Evolutionary conservation across 2,797 vertebrate species (phyloP).

Genomic region (Falco columbarius): DNA sequence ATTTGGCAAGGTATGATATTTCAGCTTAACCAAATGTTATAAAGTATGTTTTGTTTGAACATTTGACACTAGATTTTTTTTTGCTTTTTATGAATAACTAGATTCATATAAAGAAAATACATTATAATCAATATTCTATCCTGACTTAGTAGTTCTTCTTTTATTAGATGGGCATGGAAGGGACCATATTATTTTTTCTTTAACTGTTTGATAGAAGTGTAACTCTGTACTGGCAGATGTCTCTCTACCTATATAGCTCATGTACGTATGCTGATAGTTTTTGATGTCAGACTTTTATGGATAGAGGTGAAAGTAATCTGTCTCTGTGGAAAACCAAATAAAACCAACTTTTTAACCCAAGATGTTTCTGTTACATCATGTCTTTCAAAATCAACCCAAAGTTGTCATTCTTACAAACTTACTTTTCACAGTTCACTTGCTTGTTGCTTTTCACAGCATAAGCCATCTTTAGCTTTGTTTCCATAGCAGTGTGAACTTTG

Average conservation of each 20-base stretch:
- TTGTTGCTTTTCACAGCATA: not conserved
- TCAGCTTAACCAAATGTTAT: not conserved
- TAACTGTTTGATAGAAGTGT: not conserved
- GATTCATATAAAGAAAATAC: not conserved
- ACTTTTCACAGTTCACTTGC: not conserved
- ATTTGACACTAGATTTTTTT: not conserved
- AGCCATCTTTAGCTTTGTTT: not conserved
- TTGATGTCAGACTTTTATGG: not conserved
- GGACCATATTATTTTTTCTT: not conserved
- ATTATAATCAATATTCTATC: not conserved
- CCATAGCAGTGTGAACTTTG: not conserved
- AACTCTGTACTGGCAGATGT: not conserved
- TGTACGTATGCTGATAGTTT: not conserved
- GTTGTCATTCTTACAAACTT: not conserved
- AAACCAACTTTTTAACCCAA: not conserved
- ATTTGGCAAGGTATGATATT: not conserved
- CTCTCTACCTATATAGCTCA: not conserved
- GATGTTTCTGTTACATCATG: not conserved
- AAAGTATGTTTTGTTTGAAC: conserved; percentile 5
- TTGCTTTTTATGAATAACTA: not conserved
- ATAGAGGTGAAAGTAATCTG: not conserved
- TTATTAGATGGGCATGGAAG: not conserved
- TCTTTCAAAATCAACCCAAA: not conserved
- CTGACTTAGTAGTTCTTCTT: not conserved
- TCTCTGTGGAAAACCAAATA: not conserved